Percentiles rank a stretch among this genome's conserved stretches.
These are phyloP conservation scores for Dallia pectoralis DNA, from an alignment of 2,797 vertebrate species.

Conservation along the genomic window DNA sequence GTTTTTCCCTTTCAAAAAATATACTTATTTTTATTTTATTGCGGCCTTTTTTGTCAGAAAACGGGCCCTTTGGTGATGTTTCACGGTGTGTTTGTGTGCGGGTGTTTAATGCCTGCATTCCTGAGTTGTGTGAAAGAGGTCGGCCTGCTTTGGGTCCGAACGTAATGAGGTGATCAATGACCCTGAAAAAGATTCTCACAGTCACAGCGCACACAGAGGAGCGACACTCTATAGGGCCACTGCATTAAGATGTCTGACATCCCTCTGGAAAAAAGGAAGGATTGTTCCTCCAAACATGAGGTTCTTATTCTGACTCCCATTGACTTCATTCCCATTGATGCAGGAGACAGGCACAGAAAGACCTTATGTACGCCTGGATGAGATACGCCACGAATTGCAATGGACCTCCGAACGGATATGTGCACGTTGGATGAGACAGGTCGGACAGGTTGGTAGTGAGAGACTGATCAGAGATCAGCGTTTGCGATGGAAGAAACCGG, in stretches of 20 bases:
- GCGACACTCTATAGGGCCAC: constrained; percentile 69
- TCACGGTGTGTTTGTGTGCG: constrained; percentile 66
- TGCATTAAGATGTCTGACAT: constrained; percentile 65
- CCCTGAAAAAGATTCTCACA: constrained; percentile 68
- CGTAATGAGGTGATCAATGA: constrained; percentile 75
- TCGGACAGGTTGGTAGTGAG: constrained; percentile 50
- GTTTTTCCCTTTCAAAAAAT: constrained; percentile 76
- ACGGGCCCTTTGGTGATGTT: constrained; percentile 70
- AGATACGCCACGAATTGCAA: not conserved
- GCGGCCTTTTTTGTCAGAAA: constrained; percentile 64
- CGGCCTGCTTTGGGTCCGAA: constrained; percentile 61
- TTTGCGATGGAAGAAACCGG: constrained; percentile 38
- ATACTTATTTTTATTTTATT: constrained; percentile 78
- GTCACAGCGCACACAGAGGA: constrained; percentile 56
- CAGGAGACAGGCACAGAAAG: constrained; percentile 45
- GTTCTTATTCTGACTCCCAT: constrained; percentile 67
- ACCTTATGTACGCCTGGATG: not conserved
- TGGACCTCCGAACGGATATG: not conserved
- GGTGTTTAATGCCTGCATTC: constrained; percentile 69
- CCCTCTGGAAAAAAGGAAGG: constrained; percentile 70
- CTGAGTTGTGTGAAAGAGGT: constrained; percentile 73
- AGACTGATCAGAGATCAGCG: constrained; percentile 53
- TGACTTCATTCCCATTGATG: constrained; percentile 64
- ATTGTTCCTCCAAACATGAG: constrained; percentile 58
- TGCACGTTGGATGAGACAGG: constrained; percentile 49